Conservation (phyloP, 2,888 invertebrate species). For the Myopa testacea region DNA sequence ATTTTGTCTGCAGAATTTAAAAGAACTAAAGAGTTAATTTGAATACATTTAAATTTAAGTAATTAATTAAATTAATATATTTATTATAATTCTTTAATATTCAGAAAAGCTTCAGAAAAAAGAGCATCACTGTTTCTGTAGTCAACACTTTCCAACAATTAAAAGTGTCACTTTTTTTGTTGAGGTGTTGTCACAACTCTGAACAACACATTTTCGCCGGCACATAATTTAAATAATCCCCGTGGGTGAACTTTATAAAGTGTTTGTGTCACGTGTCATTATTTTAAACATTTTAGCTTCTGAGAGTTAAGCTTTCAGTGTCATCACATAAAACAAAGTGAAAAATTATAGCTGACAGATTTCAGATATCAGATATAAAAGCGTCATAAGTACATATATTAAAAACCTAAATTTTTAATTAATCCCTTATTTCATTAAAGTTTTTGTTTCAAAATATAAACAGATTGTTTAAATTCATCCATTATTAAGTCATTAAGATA, state of each 20-base stretch:
- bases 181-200: background rate
- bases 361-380: too few relatives aligned
- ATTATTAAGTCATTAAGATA: too few relatives aligned
- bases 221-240: background rate
- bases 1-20: background rate
- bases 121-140: background rate
- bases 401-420: too few relatives aligned
- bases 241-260: background rate
- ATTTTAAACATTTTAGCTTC: background rate
- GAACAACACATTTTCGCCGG: background rate
- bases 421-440: too few relatives aligned
- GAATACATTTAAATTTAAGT: background rate
- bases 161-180: background rate
- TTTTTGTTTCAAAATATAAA: too few relatives aligned
- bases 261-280: background rate
- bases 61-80: conserved; percentile 4
- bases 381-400: too few relatives aligned
- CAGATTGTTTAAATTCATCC: too few relatives aligned
- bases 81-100: background rate
- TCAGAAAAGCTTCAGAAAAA: background rate
- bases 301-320: background rate
- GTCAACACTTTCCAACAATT: background rate
- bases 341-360: too few relatives aligned
- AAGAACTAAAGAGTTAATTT: too few relatives aligned
- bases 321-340: too few relatives aligned